Evolutionary conservation across 2,113 vertebrate genomes (phyloP).

Genomic region (Genyomyrus donnyi): DNA sequence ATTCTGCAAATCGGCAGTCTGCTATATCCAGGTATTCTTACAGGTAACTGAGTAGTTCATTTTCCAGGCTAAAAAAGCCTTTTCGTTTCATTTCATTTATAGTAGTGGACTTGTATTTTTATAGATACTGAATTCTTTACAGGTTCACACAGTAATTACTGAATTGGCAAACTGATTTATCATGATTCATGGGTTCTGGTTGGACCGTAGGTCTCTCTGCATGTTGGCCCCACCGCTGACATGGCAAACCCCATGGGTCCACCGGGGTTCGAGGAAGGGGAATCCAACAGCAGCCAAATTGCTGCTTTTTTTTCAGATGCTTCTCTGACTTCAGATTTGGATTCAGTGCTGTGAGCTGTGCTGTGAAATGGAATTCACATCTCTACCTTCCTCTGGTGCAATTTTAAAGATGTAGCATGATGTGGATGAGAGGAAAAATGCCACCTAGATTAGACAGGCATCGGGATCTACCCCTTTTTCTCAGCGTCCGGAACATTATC

Average conservation of each 20-base stretch:
- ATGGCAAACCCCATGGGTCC: neutral
- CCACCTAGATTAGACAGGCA: neutral
- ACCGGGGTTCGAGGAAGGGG: neutral
- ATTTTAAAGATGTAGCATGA: neutral
- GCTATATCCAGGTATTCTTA: neutral
- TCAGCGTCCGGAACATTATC: neutral
- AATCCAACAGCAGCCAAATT: neutral
- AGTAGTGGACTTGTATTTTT: neutral
- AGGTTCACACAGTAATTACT: constrained; percentile 4
- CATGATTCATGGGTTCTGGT: constrained; percentile 11
- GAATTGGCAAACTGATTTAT: neutral
- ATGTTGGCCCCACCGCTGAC: neutral
- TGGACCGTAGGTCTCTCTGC: constrained; percentile 2
- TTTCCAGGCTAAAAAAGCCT: constrained; percentile 11
- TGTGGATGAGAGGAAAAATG: neutral
- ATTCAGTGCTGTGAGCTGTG: neutral
- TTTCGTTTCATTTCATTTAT: neutral
- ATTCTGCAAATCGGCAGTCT: neutral
- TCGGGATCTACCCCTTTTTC: neutral
- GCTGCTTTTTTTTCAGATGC: neutral
- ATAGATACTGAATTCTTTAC: constrained; percentile 11
- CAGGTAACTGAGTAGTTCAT: neutral
- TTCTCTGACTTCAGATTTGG: neutral
- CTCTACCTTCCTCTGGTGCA: neutral
- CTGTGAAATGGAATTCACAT: neutral